phyloP scores from a whole-genome alignment of 2,113 vertebrate genomes.

The Saguinus midas region DNA sequence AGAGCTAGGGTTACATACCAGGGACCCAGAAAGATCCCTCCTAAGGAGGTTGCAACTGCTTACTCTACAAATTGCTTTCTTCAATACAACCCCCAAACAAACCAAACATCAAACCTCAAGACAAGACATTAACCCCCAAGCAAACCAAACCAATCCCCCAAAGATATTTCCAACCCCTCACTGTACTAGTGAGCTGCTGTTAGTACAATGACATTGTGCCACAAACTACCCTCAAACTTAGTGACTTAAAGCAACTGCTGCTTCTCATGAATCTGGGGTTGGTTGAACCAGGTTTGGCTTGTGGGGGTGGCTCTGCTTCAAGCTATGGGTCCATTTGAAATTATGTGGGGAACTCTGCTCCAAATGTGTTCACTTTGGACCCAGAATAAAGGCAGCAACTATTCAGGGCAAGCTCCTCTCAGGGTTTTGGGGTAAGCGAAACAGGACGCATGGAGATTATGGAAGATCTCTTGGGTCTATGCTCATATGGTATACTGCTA shows the following conservation, averaged over 20 bases:
- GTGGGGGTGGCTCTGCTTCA: not conserved
- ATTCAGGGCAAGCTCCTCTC: not conserved
- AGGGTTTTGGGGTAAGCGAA: not conserved
- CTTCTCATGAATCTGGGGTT: not conserved
- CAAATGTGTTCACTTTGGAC: not conserved
- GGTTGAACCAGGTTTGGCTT: not conserved
- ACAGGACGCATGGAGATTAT: not conserved
- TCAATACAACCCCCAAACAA: not conserved
- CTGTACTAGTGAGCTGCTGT: not conserved
- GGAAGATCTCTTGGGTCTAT: not conserved
- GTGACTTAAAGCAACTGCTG: not conserved
- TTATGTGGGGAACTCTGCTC: not conserved
- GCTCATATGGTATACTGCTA: not conserved
- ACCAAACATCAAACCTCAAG: not conserved
- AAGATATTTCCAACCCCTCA: not conserved
- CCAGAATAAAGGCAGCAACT: not conserved
- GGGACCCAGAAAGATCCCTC: not conserved
- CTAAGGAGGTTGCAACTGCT: not conserved
- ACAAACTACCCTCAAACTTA: not conserved
- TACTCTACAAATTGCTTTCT: not conserved
- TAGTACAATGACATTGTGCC: not conserved
- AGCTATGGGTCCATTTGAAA: no score
- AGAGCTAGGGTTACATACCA: not conserved
- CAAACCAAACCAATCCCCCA: not conserved
- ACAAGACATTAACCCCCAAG: no score